These are phyloP conservation scores for Brenthis hecate DNA, from an alignment of 2,888 invertebrate genomes.

Conservation along the genomic window DNA sequence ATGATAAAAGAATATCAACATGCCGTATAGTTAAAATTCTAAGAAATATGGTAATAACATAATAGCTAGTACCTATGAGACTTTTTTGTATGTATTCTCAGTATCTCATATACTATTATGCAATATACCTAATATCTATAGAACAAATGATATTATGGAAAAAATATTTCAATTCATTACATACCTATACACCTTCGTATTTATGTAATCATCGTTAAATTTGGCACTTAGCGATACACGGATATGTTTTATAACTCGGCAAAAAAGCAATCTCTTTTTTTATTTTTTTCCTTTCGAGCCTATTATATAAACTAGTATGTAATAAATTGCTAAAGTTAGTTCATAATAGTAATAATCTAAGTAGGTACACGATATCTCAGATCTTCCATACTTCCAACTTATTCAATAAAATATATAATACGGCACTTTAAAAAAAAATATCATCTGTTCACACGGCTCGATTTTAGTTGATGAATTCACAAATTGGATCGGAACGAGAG, in stretches of 20 bases:
- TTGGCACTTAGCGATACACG: constrained; percentile 11
- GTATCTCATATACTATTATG: no score
- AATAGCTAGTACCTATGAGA: no score
- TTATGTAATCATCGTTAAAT: constrained; percentile 4
- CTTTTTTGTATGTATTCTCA: no score
- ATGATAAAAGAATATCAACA: no score
- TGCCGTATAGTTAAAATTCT: no score
- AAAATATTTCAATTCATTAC: no score
- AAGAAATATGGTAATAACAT: no score
- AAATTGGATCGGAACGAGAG: constrained; percentile 29
- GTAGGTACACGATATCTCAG: neutral
- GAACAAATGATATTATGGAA: no score
- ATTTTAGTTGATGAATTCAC: constrained; percentile 31
- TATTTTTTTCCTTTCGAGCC: neutral
- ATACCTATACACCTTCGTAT: no score
- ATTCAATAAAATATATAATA: constrained; percentile 16
- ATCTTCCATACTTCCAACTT: neutral
- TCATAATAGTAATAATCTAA: neutral
- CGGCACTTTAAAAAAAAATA: constrained; percentile 11
- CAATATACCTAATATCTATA: no score
- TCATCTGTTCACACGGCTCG: constrained; percentile 18
- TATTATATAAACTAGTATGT: neutral
- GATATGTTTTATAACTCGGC: constrained; percentile 7
- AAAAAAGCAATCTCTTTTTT: neutral
- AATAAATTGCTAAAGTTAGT: neutral